phyloP scores from a whole-genome alignment of 2,113 vertebrate species.

The Odocoileus virginianus region DNA sequence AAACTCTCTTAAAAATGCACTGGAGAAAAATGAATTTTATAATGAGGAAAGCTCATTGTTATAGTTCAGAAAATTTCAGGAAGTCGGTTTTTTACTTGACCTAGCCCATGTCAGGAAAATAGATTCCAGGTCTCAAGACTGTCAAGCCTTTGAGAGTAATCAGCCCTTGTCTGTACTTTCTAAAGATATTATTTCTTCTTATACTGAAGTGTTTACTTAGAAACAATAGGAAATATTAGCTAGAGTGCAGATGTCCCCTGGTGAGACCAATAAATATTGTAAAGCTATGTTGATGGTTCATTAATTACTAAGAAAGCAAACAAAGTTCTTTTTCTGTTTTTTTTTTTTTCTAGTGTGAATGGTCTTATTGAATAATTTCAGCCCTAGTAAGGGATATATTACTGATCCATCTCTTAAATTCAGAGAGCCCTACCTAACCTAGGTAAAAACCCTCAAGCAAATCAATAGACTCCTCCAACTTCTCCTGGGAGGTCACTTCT shows the following conservation, averaged over 20 bases:
- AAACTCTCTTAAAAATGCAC: background rate
- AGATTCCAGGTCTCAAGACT: constrained; percentile 8
- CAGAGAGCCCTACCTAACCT: background rate
- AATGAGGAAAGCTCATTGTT: background rate
- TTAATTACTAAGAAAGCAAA: constrained; percentile 21
- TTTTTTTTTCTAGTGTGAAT: background rate
- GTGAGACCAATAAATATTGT: background rate
- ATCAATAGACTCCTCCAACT: background rate
- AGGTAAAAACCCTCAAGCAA: background rate
- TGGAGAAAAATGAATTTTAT: background rate
- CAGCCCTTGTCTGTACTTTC: background rate
- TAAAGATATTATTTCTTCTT: constrained; percentile 3
- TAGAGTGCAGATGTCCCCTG: background rate
- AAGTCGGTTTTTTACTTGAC: background rate
- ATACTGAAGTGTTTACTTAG: constrained; percentile 27
- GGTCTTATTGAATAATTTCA: constrained; percentile 26
- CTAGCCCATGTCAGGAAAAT: background rate
- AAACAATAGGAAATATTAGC: constrained; percentile 41
- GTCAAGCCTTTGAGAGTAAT: background rate
- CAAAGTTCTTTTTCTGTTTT: background rate
- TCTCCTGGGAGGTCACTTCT: background rate
- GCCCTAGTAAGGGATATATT: background rate
- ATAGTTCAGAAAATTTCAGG: background rate
- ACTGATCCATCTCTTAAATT: background rate
- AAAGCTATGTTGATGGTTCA: background rate